Percentiles rank a stretch among this genome's conserved stretches.
phyloP scores from a whole-genome alignment of 1,140 invertebrate species.

The Drosophila rufa region DNA sequence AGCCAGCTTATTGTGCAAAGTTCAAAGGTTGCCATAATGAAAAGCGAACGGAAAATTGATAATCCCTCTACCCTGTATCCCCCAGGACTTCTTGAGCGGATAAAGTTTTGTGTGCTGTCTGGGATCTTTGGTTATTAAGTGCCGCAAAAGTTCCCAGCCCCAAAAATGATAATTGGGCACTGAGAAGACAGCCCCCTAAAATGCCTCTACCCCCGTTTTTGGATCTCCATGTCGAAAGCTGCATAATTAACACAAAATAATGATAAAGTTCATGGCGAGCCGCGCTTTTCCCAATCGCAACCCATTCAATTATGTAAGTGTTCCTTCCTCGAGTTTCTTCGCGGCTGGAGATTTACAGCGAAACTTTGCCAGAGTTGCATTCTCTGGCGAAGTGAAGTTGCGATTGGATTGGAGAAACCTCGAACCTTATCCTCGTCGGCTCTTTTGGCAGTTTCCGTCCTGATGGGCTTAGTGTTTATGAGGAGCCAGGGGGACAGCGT shows the following conservation, averaged over 20 bases:
- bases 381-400: slow-evolving; percentile 96
- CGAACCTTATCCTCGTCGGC: slow-evolving; percentile 23
- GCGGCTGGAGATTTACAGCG: slow-evolving; percentile 88
- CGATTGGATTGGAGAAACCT: slow-evolving; percentile 56
- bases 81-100: slow-evolving; percentile 39
- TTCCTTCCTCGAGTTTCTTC: slow-evolving; percentile 93
- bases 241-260: slow-evolving; percentile 83
- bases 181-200: slow-evolving; percentile 39
- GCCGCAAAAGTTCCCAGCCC: slow-evolving; percentile 70
- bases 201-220: neutral
- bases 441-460: slow-evolving; percentile 34
- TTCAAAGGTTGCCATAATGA: slow-evolving; percentile 75
- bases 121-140: slow-evolving; percentile 70
- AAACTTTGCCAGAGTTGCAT: slow-evolving; percentile 98
- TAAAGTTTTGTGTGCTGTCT: slow-evolving; percentile 68
- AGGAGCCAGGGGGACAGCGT: neutral
- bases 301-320: slow-evolving; percentile 59
- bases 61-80: slow-evolving; percentile 31
- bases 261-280: slow-evolving; percentile 74
- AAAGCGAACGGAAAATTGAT: slow-evolving; percentile 74
- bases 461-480: slow-evolving; percentile 14
- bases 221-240: slow-evolving; percentile 60
- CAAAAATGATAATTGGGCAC: slow-evolving; percentile 81
- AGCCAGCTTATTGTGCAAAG: slow-evolving; percentile 67
- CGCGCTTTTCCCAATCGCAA: slow-evolving; percentile 62